Evolutionary conservation across 2,797 vertebrate genomes (phyloP).

Genomic region (Acropternis orthonyx): DNA sequence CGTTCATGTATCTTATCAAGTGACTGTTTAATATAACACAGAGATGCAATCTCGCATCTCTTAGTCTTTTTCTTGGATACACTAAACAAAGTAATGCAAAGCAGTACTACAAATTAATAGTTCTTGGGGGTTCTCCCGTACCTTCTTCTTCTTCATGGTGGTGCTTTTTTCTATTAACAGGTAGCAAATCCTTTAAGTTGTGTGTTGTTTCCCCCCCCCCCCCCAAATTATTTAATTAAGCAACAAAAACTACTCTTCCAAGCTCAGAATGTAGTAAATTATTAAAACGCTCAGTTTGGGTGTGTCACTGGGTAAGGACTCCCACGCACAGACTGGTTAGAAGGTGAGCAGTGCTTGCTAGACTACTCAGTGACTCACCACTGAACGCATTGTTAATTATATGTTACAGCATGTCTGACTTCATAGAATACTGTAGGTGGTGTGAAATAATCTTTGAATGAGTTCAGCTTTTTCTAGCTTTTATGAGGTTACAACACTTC

Average conservation of each 20-base stretch:
- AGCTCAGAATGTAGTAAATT: conserved; percentile 8
- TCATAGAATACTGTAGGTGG: conserved; percentile 59
- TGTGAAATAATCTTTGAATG: conserved; percentile 59
- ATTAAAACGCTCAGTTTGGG: conserved; percentile 27
- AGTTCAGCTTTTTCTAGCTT: conserved; percentile 55
- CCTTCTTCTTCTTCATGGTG: not conserved
- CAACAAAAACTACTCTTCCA: not conserved
- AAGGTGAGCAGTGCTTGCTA: conserved; percentile 59
- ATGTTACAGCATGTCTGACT: conserved; percentile 65
- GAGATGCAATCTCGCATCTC: not conserved
- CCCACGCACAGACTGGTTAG: conserved; percentile 46
- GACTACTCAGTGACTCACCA: conserved; percentile 49
- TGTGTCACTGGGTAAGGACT: conserved; percentile 43
- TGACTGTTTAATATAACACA: not conserved
- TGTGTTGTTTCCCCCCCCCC: not conserved
- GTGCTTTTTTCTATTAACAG: not conserved
- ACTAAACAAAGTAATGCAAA: not conserved
- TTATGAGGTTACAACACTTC: conserved; percentile 42
- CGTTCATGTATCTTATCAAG: not conserved
- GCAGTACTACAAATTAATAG: not conserved
- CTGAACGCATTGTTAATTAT: conserved; percentile 37
- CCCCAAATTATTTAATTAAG: not conserved
- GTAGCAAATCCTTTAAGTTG: not conserved
- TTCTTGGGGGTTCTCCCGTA: not conserved
- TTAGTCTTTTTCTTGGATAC: not conserved